A percentile compares a stretch with the other conserved stretches of the same genome.
Evolutionary conservation across 92 coral and sea anemone species (phyloP).

Genomic region (Parazoanthus darwini): DNA sequence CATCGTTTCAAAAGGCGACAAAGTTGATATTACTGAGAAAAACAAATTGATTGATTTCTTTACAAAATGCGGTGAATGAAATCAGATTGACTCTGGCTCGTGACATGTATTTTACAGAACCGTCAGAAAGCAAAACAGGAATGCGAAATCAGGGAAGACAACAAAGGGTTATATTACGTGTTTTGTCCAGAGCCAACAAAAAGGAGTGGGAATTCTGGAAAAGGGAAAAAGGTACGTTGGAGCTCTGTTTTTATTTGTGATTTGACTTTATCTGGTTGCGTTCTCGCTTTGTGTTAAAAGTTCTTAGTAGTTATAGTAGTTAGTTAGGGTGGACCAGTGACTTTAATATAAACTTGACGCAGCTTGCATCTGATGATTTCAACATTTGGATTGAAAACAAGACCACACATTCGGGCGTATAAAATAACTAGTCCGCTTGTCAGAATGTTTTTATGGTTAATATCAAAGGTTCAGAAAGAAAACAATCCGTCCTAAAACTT

Average conservation of each 20-base stretch:
- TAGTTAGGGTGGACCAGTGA: too few relatives aligned
- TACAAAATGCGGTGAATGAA: neutral
- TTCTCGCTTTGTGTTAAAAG: neutral
- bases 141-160: neutral
- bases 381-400: neutral
- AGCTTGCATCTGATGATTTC: neutral
- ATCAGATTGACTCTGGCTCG: neutral
- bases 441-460: neutral
- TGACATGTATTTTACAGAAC: neutral
- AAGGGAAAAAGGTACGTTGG: slow-evolving; percentile 15
- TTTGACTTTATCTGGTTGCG: neutral
- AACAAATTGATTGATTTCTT: too few relatives aligned
- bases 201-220: neutral
- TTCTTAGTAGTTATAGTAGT: too few relatives aligned
- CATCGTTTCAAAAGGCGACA: neutral
- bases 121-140: neutral
- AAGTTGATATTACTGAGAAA: too few relatives aligned
- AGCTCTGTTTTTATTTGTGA: neutral
- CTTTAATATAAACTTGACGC: too few relatives aligned
- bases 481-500: neutral
- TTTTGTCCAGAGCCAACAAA: slow-evolving; percentile 6
- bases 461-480: neutral
- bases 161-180: neutral
- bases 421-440: neutral
- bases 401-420: too few relatives aligned